These are phyloP conservation scores for Pygmarrhopalites habei DNA, from an alignment of 1,140 invertebrate species.

Conservation along the genomic window DNA sequence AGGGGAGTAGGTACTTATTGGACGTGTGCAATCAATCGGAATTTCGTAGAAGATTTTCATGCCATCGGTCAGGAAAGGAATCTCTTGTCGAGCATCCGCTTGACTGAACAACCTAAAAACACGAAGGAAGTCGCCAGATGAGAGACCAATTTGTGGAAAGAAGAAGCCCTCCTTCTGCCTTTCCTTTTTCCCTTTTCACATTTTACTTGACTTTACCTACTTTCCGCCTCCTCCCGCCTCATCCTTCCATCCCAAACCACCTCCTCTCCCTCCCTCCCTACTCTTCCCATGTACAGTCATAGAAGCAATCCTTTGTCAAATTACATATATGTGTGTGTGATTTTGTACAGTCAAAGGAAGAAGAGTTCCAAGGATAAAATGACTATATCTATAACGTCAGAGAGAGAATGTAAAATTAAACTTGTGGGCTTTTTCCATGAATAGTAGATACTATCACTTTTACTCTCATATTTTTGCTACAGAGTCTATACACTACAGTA, in stretches of 20 bases:
- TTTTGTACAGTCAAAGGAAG: too few species aligned
- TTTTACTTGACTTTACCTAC: conserved; percentile 13
- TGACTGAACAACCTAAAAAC: conserved; percentile 33
- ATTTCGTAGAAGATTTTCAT: conserved; percentile 32
- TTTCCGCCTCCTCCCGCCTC: not conserved
- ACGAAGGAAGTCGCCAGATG: conserved; percentile 35
- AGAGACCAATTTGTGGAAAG: conserved; percentile 37
- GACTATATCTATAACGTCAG: too few species aligned
- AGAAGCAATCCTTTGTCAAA: too few species aligned
- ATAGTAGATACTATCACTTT: too few species aligned
- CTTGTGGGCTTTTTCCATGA: too few species aligned
- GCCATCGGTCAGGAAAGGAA: conserved; percentile 35
- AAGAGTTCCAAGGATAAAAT: too few species aligned
- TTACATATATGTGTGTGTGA: too few species aligned
- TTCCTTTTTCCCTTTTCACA: conserved; percentile 10
- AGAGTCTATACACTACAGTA: too few species aligned
- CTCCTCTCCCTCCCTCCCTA: not conserved
- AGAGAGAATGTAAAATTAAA: too few species aligned
- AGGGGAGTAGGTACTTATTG: too few species aligned
- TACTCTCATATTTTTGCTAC: too few species aligned
- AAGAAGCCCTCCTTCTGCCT: conserved; percentile 16
- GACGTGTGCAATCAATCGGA: conserved; percentile 29
- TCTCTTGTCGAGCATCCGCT: conserved; percentile 33
- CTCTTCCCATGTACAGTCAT: not conserved
- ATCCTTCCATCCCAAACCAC: not conserved